Percentiles rank a stretch among this genome's conserved stretches.
phyloP scores from a whole-genome alignment of 2,888 invertebrate genomes.

The Trichogramma evanescens region DNA sequence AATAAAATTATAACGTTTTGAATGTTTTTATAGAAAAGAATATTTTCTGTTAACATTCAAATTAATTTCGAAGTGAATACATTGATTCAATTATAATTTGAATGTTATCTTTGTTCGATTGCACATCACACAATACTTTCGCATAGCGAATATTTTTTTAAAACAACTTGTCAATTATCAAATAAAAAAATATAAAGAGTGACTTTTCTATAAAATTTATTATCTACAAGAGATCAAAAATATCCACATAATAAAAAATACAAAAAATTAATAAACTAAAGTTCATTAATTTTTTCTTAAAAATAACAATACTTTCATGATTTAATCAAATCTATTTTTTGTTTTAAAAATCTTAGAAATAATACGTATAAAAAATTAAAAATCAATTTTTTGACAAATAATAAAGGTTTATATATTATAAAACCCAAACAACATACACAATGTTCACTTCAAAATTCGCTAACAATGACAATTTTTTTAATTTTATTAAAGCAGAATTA shows the following conservation, averaged over 20 bases:
- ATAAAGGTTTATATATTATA: slow-evolving; percentile 12
- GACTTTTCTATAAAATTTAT: slow-evolving; percentile 9
- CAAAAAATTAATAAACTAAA: slow-evolving; percentile 3
- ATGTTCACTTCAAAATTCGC: slow-evolving; percentile 23
- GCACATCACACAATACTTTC: background rate
- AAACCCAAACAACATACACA: slow-evolving; percentile 27
- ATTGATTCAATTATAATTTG: background rate
- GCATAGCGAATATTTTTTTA: background rate
- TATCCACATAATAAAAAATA: background rate
- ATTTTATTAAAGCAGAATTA: background rate
- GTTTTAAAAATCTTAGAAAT: slow-evolving; percentile 3
- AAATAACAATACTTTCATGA: slow-evolving; percentile 11
- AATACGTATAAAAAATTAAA: slow-evolving; percentile 17
- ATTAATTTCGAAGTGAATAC: slow-evolving; percentile 6
- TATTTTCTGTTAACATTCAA: background rate
- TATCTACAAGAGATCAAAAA: slow-evolving; percentile 17
- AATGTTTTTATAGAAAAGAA: background rate
- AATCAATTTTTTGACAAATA: slow-evolving; percentile 11
- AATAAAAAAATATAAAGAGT: background rate
- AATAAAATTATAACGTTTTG: background rate
- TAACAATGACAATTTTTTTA: background rate
- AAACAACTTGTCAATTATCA: background rate
- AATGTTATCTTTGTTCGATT: background rate
- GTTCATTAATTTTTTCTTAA: background rate
- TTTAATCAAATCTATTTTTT: background rate